A percentile compares a stretch with the other conserved stretches of the same genome.
Evolutionary conservation across 2,797 vertebrate species (phyloP).

Genomic region (Anas flavirostris): DNA sequence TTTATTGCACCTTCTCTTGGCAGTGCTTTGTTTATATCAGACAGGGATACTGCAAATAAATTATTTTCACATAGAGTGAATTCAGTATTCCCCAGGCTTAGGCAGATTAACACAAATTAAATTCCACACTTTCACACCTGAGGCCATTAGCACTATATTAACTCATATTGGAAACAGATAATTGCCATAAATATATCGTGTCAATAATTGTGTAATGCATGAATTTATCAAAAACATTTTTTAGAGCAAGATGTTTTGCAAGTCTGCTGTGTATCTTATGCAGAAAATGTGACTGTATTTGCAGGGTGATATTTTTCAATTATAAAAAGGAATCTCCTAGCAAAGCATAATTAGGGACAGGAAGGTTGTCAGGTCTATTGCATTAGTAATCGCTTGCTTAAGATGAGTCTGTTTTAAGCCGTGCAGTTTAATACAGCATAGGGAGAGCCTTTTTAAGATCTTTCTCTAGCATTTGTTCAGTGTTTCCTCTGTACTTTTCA

Average conservation of each 20-base stretch:
- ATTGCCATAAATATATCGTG: constrained; percentile 37
- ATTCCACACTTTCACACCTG: constrained; percentile 50
- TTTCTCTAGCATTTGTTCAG: neutral
- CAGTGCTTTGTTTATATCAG: constrained; percentile 34
- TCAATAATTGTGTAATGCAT: neutral
- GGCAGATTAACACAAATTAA: constrained; percentile 55
- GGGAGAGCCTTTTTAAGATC: neutral
- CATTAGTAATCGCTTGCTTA: constrained; percentile 13
- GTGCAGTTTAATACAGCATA: neutral
- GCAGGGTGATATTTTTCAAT: too few species aligned
- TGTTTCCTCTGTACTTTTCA: neutral
- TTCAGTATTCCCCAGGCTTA: constrained; percentile 23
- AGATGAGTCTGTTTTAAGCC: constrained; percentile 9
- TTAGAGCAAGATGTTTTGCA: neutral
- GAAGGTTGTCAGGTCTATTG: constrained; percentile 7
- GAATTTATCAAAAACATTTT: neutral
- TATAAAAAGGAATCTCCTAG: neutral
- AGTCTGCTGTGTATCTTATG: neutral
- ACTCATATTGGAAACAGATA: constrained; percentile 25
- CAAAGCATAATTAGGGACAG: neutral
- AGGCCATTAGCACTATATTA: constrained; percentile 31
- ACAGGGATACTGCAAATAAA: constrained; percentile 17
- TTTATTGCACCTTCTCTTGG: constrained; percentile 46
- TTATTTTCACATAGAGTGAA: neutral
- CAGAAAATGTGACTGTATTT: constrained; percentile 20